Base-by-base conservation (phyloP, 1,140 invertebrate species). In the Papilio machaon region DNA sequence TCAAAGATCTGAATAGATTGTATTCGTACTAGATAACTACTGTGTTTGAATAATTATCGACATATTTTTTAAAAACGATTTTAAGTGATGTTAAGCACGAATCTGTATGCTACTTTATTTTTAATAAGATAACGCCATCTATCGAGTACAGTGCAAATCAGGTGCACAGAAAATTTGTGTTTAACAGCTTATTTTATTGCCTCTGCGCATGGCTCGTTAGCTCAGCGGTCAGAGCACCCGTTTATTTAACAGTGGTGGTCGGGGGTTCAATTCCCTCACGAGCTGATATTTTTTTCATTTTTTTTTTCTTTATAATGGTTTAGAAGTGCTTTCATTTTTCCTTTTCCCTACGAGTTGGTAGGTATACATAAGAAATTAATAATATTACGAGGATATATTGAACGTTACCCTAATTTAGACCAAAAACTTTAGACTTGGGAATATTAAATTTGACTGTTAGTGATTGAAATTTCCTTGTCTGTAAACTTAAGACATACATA, bases 191-290 rank as follows among this genome's bases (percentile, higher is more conserved):
- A n/a, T 64, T 64, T 64, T 64, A 7, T 2, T n/a, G 3, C 1
- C 2, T 8, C 64, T 82, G 77, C 35, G 67, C 52, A 67, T n/a
- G 80, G 80, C 80, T 81, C 80, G 80, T 81, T 81, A 81, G 80
- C 74, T 81, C 74, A 81, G 74, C 80, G 80, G 80, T 82, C 23
- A 82, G 77, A 82, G 81, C 81, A 58, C 52, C 81, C 78, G 76
- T 82, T 82, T 82, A 23, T 58, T 79, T 79, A 82, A 80, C 46
- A 82, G 82, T 77, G 83, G 82, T 87, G 77, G 80, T 67, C 73
- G 70, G 81, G 74, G 54, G 54, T 58, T 58, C 54, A 9, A 58
- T 5, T 58, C 54, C 54, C 54, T 58, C 54, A 58, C 54, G 54
- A 58, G 54, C 54, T 7, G 54, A 6, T 54, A 58, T 58, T 58